Conservation (phyloP, 1,140 invertebrate species). For the Macrotrachela quadricornifera region DNA sequence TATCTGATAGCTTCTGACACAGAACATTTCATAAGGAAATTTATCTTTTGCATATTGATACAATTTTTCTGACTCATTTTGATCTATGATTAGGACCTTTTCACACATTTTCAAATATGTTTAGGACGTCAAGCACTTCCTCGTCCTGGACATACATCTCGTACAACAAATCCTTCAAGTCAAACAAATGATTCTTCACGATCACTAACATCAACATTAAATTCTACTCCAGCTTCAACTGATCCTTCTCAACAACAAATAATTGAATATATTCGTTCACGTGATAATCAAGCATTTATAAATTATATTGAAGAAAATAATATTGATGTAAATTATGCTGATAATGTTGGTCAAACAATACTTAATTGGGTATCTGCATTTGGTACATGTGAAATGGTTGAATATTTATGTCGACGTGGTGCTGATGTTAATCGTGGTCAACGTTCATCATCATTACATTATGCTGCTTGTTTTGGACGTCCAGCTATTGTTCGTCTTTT, state of each 20-base stretch:
- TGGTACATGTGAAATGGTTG: conserved; percentile 93
- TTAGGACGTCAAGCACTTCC: conserved; percentile 58
- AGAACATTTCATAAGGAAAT: too few relatives aligned
- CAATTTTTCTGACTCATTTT: too few relatives aligned
- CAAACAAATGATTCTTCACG: too few relatives aligned
- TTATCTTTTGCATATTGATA: too few relatives aligned
- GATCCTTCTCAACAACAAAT: conserved; percentile 86
- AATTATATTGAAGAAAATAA: conserved; percentile 59
- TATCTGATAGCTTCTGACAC: too few relatives aligned
- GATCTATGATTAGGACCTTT: too few relatives aligned
- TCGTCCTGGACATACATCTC: conserved; percentile 15
- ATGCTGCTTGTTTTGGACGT: conserved; percentile 92
- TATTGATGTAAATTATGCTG: conserved; percentile 96
- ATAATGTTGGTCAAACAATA: conserved; percentile 93
- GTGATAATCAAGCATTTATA: conserved; percentile 87
- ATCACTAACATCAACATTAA: background rate
- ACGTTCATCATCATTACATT: conserved; percentile 84
- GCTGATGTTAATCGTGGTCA: conserved; percentile 59
- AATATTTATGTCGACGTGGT: conserved; percentile 84
- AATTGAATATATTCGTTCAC: conserved; percentile 89
- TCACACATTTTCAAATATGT: too few relatives aligned
- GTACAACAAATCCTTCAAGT: conserved; percentile 12
- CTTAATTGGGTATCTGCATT: conserved; percentile 97
- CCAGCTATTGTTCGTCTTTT: conserved; percentile 66
- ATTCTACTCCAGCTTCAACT: conserved; percentile 21